Conservation (phyloP, 2,888 invertebrate genomes). For the Lamellibrachia columna region DNA sequence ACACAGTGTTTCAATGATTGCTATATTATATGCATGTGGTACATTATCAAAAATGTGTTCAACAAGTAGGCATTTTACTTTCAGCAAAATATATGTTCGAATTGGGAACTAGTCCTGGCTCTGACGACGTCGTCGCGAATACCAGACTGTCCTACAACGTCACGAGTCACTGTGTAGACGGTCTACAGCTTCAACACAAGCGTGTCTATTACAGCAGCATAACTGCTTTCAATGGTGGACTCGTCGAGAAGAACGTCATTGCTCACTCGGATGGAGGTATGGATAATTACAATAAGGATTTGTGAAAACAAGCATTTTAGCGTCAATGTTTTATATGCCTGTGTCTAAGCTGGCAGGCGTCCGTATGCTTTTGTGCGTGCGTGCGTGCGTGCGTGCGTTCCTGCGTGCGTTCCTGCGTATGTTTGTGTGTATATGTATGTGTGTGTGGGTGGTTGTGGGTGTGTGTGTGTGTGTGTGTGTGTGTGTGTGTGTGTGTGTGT, state of each 20-base stretch:
- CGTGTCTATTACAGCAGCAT: neutral
- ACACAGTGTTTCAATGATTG: too few species aligned
- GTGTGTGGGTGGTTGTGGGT: neutral
- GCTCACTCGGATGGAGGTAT: conserved; percentile 26
- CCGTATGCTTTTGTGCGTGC: neutral
- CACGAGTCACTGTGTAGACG: neutral
- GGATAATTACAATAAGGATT: neutral
- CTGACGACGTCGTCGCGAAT: neutral
- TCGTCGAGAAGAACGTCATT: conserved; percentile 29
- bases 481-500: neutral
- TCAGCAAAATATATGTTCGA: neutral
- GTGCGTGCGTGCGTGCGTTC: neutral
- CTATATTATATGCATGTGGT: too few species aligned
- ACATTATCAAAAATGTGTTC: too few species aligned
- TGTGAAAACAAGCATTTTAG: neutral
- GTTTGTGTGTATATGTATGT: neutral
- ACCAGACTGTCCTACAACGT: neutral
- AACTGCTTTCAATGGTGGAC: conserved; percentile 25
- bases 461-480: neutral
- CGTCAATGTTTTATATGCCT: neutral
- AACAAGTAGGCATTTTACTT: neutral
- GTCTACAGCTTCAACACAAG: conserved; percentile 13
- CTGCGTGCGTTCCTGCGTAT: neutral
- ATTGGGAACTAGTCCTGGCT: neutral
- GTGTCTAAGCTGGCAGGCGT: neutral